Base-by-base conservation (phyloP, 2,888 invertebrate species). In the Drosophila dives region DNA sequence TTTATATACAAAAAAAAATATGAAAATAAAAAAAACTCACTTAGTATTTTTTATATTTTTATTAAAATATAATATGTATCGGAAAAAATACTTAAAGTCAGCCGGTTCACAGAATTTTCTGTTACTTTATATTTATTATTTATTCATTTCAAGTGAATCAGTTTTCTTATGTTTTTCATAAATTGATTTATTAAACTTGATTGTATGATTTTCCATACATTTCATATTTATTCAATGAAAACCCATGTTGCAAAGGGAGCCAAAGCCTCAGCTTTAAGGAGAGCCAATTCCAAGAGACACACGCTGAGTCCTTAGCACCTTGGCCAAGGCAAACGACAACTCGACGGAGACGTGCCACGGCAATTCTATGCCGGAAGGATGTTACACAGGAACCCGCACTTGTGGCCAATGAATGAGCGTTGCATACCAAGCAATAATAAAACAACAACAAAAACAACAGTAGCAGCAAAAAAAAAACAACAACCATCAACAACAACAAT, bases 351-450 rank as follows among this genome's bases (percentile, higher is more conserved):
- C 68, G 74, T 77, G 74, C 55, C 71, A 51, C 64, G 68, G 77
- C 71, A 75, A 82, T 82, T 77, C 71, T 50, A 73, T 67, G 77
- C 77, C 85, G 85, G 79, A 86, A 87, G 85, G 72, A 82, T 86
- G 77, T 85, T 64, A 72, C 76, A 76, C 83, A 74, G 74, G 74
- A 82, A 71, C 63, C 83, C 71, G 54, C 77, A 77, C 77, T 83
- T 83, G 71, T 64, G 75, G 70, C 79, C 73, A 70, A 67, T 77
- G 79, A 64, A 70, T 78, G 64, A 29, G 53, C 23, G 12, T 32
- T 60, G 29, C 64, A 53, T 48, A 42, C 33, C 26, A n/a, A 32
- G 45, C 45, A 45, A 23, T 15, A 23, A 15, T 3, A 20, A 32
- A 50, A 56, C 49, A 54, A 40, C 29, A 38, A 59, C 49, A 68